A percentile compares a stretch with the other conserved stretches of the same genome.
Conservation (phyloP, 2,888 invertebrate species). For the Melanostoma scalare region DNA sequence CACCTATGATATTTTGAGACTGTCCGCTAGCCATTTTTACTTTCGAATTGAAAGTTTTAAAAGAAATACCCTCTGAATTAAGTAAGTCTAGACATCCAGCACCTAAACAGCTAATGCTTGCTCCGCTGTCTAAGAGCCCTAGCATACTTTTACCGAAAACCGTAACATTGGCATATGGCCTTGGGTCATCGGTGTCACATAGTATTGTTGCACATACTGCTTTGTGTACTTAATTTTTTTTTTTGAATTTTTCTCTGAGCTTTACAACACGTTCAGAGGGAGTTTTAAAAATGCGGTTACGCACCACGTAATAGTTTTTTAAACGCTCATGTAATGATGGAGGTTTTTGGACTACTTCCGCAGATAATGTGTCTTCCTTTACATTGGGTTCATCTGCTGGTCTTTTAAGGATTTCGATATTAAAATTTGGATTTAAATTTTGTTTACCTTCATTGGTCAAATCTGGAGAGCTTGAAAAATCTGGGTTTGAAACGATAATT, state of each 20-base stretch:
- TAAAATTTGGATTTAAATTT: background rate
- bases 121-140: slow-evolving; percentile 11
- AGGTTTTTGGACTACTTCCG: no score
- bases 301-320: background rate
- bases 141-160: background rate
- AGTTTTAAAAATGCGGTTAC: slow-evolving; percentile 5
- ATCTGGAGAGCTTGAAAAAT: no score
- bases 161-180: slow-evolving; percentile 7
- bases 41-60: background rate
- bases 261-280: background rate
- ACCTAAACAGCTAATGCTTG: background rate
- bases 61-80: background rate
- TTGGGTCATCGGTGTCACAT: background rate
- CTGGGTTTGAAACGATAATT: no score
- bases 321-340: no score
- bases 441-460: no score
- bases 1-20: slow-evolving; percentile 6
- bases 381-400: no score
- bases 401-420: background rate
- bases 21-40: slow-evolving; percentile 19
- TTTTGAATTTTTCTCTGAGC: background rate
- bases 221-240: background rate
- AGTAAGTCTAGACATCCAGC: slow-evolving; percentile 7
- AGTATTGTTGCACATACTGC: background rate
- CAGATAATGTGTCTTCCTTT: no score